Evolutionary conservation across 2,797 vertebrate genomes (phyloP), one percentile per base, ranked within the genome.

Genomic region (Phyllotis vaccarum): DNA sequence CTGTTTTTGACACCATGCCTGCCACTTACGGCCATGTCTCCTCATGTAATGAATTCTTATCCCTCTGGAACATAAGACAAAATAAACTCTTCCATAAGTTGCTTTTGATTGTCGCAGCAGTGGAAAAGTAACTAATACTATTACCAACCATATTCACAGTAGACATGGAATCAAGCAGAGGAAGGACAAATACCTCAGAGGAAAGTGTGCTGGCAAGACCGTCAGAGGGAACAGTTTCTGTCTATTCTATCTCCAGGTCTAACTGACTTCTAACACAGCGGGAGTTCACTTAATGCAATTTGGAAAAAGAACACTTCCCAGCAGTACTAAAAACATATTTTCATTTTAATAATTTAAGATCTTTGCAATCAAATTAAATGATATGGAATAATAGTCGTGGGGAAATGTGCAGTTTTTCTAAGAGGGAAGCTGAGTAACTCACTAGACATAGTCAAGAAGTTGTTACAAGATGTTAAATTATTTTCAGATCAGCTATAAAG

Each of bases 401-500:
- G 66, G 75, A 92, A 95, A 96, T 93, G 49, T 87, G n/a, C n/a
- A n/a, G n/a, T n/a, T n/a, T n/a, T n/a, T n/a, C n/a, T n/a, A 56
- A 37, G 8, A 87, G 78, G 93, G 96, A 95, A 68, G 80, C 74
- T 74, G 56, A 89, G 64, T 86, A 93, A 96, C 54, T 96, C 56
- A 68, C 60, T 56, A 80, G n/a, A 70, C 72, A 93, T 96, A 85
- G 87, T 96, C 86, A 76, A 79, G 96, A 94, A 93, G 79, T 79
- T 96, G 90, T 96, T 95, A 95, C 43, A 91, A 74, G 58, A 37
- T 52, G 93, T 62, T 97, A 94, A 96, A 93, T 97, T 95, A 95
- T 97, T 96, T 91, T 88, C 62, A 74, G 83, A 97, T 37, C 46
- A 89, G 88, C 85, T 93, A 40, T 86, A 92, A 88, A 93, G 95